Conservation (phyloP, 2,113 vertebrate species). For the Lepisosteus osseus region DNA sequence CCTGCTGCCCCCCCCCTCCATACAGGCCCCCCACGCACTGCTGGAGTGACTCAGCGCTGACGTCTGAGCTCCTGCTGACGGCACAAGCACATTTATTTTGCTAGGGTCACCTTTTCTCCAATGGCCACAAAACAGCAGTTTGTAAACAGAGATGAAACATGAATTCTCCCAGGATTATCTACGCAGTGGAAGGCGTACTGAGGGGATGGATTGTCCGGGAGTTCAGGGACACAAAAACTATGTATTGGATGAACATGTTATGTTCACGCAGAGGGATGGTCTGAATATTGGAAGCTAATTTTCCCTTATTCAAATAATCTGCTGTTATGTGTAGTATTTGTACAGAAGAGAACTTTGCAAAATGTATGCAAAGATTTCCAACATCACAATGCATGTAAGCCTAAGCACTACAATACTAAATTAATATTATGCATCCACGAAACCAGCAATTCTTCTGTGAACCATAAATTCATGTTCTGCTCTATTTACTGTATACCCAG, state of each 20-base stretch:
- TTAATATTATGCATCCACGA: no score
- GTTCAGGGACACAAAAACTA: conserved; percentile 15
- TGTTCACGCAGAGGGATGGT: conserved; percentile 9
- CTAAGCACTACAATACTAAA: no score
- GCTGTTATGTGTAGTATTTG: not conserved
- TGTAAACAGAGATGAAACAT: conserved; percentile 61
- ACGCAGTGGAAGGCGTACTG: conserved; percentile 15
- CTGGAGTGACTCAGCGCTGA: conserved; percentile 39
- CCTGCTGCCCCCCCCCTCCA: conserved; percentile 37
- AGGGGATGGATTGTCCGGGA: conserved; percentile 27
- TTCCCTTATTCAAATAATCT: conserved; percentile 16
- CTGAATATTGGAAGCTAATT: conserved; percentile 2
- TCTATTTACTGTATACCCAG: no score
- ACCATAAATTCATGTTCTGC: no score
- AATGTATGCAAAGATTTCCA: no score
- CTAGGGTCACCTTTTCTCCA: conserved; percentile 27
- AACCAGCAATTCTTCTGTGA: no score
- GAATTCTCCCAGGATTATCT: conserved; percentile 50
- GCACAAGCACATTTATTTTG: conserved; percentile 54
- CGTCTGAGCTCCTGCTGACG: conserved; percentile 31
- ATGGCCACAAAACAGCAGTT: conserved; percentile 42
- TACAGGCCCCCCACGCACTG: conserved; percentile 23
- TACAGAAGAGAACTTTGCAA: not conserved
- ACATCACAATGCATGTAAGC: no score
- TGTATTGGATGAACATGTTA: conserved; percentile 21